Conservation (phyloP, 2,888 invertebrate genomes). For the Coecobrya sp. region DNA sequence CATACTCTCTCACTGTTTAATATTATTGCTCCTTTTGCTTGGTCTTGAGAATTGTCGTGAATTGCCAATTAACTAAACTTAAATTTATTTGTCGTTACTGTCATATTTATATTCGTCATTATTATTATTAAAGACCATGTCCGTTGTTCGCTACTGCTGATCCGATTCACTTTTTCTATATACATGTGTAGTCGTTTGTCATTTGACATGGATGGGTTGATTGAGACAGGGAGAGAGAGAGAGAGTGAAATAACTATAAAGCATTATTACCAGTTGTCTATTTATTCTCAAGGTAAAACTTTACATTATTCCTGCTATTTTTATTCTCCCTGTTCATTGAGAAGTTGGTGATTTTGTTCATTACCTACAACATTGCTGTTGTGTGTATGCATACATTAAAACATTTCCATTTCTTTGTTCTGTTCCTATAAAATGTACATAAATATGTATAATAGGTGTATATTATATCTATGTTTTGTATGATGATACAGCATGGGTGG, state of each 20-base stretch:
- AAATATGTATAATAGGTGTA: neutral
- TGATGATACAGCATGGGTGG: conserved; percentile 69
- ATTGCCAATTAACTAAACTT: conserved; percentile 68
- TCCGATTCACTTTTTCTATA: conserved; percentile 36
- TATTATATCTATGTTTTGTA: too few species aligned
- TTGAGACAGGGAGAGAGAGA: neutral
- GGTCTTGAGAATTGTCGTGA: conserved; percentile 44
- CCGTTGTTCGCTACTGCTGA: conserved; percentile 15
- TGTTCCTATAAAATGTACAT: conserved; percentile 13
- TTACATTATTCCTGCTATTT: neutral
- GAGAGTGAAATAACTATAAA: conserved; percentile 21
- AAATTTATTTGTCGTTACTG: conserved; percentile 61
- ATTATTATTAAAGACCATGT: neutral
- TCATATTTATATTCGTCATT: conserved; percentile 37
- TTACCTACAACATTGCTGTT: neutral
- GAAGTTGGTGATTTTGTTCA: neutral
- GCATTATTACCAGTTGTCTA: conserved; percentile 2
- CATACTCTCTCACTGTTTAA: too few species aligned
- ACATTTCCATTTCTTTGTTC: conserved; percentile 35
- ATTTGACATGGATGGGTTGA: neutral
- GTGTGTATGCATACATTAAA: conserved; percentile 8
- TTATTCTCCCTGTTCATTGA: neutral
- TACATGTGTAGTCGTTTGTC: neutral
- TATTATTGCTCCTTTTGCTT: neutral
- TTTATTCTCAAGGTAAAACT: conserved; percentile 63